Base-by-base conservation (phyloP, 2,113 vertebrate species). In the Zootoca vivipara region DNA sequence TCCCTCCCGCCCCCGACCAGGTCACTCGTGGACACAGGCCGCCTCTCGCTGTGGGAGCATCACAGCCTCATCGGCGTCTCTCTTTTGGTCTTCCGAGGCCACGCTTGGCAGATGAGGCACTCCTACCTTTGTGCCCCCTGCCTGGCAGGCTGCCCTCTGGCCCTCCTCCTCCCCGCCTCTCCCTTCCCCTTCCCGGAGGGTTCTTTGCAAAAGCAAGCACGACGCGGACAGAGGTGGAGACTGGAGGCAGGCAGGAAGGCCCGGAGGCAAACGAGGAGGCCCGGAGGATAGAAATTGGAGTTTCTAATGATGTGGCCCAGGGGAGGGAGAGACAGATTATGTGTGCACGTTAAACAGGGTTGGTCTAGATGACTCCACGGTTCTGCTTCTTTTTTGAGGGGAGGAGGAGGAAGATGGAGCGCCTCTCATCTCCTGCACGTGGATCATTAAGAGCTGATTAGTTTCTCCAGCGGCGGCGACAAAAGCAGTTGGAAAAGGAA, bases 21-120 rank as follows among this genome's bases (percentile, higher is more conserved):
- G 92, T 92, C 88, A 90, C 56, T 67, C 78, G 33, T 82, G 90
- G 93, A 91, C 90, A 91, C 81, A 70, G 90, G 83, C 89, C 90
- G 89, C 88, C 86, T 79, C 86, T 69, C 91, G 42, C 85, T 62
- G 87, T 85, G 62, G 87, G 89, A 91, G 85, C 87, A 74, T 82
- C 16, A 85, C 64, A 56, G 89, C 85, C 91, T 69, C 75, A 22
- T 3, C 82, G 82, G 67, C 82, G 84, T 77, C 90, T 90, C 52
- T 7, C 69, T 87, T 81, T 13, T 30, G 90, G 86, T 70, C 73
- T 72, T 28, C 35, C 78, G 73, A 77, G 72, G 67, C n/a, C 72
- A 85, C 83, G 77, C 52, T 82, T 28, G 86, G 88, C 91, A 93
- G 93, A 90, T 93, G 85, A 93, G 92, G 42, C 24, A 67, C 38